phyloP scores from a whole-genome alignment of 2,888 invertebrate genomes.

The Mayetiola destructor region DNA sequence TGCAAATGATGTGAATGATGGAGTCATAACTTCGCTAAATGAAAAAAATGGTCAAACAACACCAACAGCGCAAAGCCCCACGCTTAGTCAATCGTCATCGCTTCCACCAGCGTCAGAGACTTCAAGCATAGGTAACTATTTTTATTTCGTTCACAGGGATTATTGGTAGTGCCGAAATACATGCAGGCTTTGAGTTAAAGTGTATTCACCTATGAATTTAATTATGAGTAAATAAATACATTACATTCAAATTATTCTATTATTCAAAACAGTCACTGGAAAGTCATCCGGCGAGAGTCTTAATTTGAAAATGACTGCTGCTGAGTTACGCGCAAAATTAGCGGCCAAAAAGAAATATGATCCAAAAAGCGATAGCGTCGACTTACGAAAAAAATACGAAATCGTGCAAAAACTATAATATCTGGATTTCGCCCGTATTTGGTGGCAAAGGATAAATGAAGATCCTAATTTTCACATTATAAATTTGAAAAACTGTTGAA shows the following conservation, averaged over 20 bases:
- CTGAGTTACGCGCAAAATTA: constrained; percentile 74
- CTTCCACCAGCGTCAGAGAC: neutral
- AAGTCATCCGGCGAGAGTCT: constrained; percentile 34
- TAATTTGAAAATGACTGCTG: constrained; percentile 82
- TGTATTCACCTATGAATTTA: neutral
- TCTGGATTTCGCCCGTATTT: neutral
- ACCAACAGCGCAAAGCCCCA: no score
- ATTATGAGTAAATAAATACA: neutral
- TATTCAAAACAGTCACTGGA: neutral
- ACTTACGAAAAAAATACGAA: constrained; percentile 84
- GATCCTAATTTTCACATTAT: no score
- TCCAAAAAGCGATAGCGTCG: constrained; percentile 78
- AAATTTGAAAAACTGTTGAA: no score
- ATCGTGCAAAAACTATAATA: constrained; percentile 86
- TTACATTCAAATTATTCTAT: no score
- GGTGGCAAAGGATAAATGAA: no score
- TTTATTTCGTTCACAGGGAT: no score
- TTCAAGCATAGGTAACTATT: neutral
- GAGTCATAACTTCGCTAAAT: constrained; percentile 1
- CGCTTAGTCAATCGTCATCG: no score
- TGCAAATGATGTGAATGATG: constrained; percentile 24
- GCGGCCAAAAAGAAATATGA: constrained; percentile 78
- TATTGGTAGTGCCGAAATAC: no score
- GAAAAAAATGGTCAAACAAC: neutral
- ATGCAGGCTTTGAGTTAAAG: no score